These are phyloP conservation scores for Chrysodeixis includens DNA, from an alignment of 2,888 invertebrate genomes.

Conservation along the genomic window DNA sequence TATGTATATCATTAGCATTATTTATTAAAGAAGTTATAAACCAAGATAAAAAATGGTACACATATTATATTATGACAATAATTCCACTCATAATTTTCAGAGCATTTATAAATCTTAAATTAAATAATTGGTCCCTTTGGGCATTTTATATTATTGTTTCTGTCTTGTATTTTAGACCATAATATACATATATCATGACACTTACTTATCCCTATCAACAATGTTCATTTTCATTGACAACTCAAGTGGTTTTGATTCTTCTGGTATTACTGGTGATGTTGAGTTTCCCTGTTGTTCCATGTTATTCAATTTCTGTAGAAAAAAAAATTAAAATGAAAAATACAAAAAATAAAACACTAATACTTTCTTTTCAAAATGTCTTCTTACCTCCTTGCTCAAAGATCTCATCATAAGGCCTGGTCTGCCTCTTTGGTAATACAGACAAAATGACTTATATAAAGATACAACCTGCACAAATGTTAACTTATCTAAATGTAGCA, in stretches of 20 bases:
- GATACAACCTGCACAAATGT: slow-evolving; percentile 95
- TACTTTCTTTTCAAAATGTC: not conserved
- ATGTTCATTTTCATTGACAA: slow-evolving; percentile 80
- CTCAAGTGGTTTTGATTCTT: slow-evolving; percentile 79
- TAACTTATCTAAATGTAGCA: slow-evolving; percentile 94
- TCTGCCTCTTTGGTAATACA: slow-evolving; percentile 91
- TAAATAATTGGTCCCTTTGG: too few species aligned
- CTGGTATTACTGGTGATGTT: slow-evolving; percentile 69
- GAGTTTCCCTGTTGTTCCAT: slow-evolving; percentile 75
- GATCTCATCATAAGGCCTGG: slow-evolving; percentile 86
- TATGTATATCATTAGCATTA: too few species aligned
- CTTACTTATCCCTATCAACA: slow-evolving; percentile 84
- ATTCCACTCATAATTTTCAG: too few species aligned
- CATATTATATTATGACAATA: too few species aligned
- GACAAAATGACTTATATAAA: slow-evolving; percentile 92
- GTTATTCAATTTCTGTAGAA: slow-evolving; percentile 82
- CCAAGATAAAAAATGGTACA: too few species aligned
- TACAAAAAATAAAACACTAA: not conserved
- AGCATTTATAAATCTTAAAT: too few species aligned
- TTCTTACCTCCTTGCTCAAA: slow-evolving; percentile 83
- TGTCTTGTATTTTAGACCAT: too few species aligned
- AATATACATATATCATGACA: too few species aligned
- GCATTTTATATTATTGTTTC: too few species aligned
- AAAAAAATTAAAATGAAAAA: not conserved
- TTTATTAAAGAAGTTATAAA: too few species aligned